Conservation (phyloP, 2,888 invertebrate species). For the Tetranychus piercei region DNA sequence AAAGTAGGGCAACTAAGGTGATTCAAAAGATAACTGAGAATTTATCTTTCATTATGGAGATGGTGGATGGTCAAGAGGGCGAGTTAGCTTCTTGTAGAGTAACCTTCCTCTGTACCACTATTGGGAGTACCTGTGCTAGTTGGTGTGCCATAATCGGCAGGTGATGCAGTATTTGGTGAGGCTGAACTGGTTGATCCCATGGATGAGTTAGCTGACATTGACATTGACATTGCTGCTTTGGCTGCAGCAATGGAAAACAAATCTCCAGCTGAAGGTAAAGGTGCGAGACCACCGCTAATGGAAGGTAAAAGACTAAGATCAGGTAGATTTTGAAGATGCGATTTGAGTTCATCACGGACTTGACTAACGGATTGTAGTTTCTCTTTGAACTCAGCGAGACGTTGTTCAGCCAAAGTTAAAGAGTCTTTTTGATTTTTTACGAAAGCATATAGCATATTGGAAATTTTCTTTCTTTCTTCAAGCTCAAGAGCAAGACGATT, state of each 20-base stretch:
- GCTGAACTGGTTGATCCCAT: slow-evolving; percentile 14
- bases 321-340: slow-evolving; percentile 78
- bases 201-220: background rate
- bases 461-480: slow-evolving; percentile 66
- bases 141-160: slow-evolving; percentile 14
- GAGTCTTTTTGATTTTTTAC: slow-evolving; percentile 67
- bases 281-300: slow-evolving; percentile 75
- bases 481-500: slow-evolving; percentile 63
- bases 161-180: slow-evolving; percentile 19
- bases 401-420: slow-evolving; percentile 63
- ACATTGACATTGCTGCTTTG: background rate
- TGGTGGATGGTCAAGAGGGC: background rate
- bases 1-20: too few species aligned
- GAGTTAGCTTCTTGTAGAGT: background rate
- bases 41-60: background rate
- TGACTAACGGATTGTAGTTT: slow-evolving; percentile 67
- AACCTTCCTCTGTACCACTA: slow-evolving; percentile 5
- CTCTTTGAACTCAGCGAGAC: slow-evolving; percentile 77
- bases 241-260: slow-evolving; percentile 10
- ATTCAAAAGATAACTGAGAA: too few species aligned
- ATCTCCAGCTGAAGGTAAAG: slow-evolving; percentile 83
- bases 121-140: slow-evolving; percentile 15
- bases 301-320: slow-evolving; percentile 78
- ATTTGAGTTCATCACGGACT: slow-evolving; percentile 69
- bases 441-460: slow-evolving; percentile 59